Evolutionary conservation across 2,888 invertebrate genomes (phyloP).

Genomic region (Harpalus rufipes): DNA sequence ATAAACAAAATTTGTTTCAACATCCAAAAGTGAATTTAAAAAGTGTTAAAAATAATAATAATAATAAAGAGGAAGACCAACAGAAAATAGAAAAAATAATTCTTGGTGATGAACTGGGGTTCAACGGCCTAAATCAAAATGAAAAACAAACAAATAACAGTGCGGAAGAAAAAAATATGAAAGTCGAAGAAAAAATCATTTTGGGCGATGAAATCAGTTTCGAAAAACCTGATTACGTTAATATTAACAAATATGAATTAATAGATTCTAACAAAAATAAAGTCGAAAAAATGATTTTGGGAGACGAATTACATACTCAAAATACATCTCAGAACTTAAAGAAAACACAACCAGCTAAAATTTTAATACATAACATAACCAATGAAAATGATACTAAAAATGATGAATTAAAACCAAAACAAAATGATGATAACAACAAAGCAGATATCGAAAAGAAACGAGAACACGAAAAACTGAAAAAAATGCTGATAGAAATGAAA

Average conservation of each 20-base stretch:
- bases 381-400: slow-evolving; percentile 22
- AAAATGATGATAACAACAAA: slow-evolving; percentile 55
- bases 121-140: slow-evolving; percentile 30
- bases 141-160: slow-evolving; percentile 24
- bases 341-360: neutral
- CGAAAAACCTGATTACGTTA: slow-evolving; percentile 60
- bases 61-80: slow-evolving; percentile 73
- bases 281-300: slow-evolving; percentile 63
- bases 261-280: slow-evolving; percentile 17
- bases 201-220: slow-evolving; percentile 65
- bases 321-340: slow-evolving; percentile 4
- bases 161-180: slow-evolving; percentile 66
- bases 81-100: slow-evolving; percentile 62
- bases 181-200: slow-evolving; percentile 59
- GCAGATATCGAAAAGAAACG: slow-evolving; percentile 37
- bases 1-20: slow-evolving; percentile 37
- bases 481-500: slow-evolving; percentile 88
- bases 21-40: slow-evolving; percentile 57
- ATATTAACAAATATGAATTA: slow-evolving; percentile 58
- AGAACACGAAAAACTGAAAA: slow-evolving; percentile 82
- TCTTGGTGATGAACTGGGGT: slow-evolving; percentile 54
- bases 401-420: slow-evolving; percentile 26
- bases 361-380: neutral
- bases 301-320: slow-evolving; percentile 56
- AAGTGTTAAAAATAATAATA: slow-evolving; percentile 74